Percentiles rank a stretch among this genome's conserved stretches.
Evolutionary conservation across 2,888 invertebrate species (phyloP).

Genomic region (Gerris lacustris): DNA sequence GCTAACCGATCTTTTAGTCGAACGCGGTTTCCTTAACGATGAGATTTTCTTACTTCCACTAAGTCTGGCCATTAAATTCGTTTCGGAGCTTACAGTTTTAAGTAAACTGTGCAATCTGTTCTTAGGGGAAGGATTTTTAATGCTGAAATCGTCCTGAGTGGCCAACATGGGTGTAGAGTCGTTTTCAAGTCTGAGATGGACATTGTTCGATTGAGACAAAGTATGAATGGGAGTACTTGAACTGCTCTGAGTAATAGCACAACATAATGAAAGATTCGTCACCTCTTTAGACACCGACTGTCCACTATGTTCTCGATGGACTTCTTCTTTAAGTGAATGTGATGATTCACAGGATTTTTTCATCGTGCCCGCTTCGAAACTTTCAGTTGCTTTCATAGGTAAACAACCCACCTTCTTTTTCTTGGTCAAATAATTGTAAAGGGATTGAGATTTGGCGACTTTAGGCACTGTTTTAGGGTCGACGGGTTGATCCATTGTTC

Average conservation of each 20-base stretch:
- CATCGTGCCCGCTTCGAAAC: conserved; percentile 22
- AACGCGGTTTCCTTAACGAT: conserved; percentile 20
- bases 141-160: conserved; percentile 13
- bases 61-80: conserved; percentile 17
- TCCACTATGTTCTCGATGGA: conserved; percentile 8
- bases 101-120: neutral
- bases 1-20: conserved; percentile 28
- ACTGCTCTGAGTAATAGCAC: conserved; percentile 40
- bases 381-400: conserved; percentile 32
- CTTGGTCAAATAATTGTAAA: conserved; percentile 37
- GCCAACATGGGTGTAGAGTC: conserved; percentile 9
- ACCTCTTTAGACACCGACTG: conserved; percentile 17
- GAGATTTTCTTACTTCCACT: neutral
- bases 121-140: conserved; percentile 6
- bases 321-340: neutral
- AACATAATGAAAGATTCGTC: conserved; percentile 35
- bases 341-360: conserved; percentile 9
- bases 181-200: neutral
- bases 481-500: neutral
- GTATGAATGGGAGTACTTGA: conserved; percentile 33
- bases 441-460: conserved; percentile 31
- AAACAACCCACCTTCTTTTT: conserved; percentile 38
- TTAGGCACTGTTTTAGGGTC: neutral
- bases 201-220: neutral
- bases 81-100: conserved; percentile 20